Evolutionary conservation across 2,888 invertebrate species (phyloP), one percentile per base, ranked within the genome.

Genomic region (Carcina quercana): DNA sequence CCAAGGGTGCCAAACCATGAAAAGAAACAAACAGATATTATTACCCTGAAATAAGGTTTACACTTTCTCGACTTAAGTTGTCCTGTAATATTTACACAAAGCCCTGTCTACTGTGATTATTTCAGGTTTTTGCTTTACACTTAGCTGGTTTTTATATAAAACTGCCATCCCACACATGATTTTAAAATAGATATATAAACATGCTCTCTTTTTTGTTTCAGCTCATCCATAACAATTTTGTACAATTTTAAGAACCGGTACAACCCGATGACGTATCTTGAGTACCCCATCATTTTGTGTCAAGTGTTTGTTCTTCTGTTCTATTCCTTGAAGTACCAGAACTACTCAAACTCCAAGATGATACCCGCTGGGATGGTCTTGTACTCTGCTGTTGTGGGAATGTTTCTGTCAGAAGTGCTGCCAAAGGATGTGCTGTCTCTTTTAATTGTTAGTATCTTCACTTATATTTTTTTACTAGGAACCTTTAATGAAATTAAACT

Each of bases 231-330:
- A 42, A 92, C 91, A 86, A 87, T 91, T 33, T 87, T 92, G 14
- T 95, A 95, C 70, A 95, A 94, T 65, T 92, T 86, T 48, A 86
- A 87, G 15, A 92, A 91, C 59, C 85, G 85, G 7, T 94, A 95
- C 62, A 86, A 90, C 7, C 46, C 92, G 6, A 74, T 93, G 43
- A 91, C 93, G 0, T 95, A 94, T 53, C 69, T 95, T 86, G 95
- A 95, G 59, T 95, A 95, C 66, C 93, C 94, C 0, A 88, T 94
- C 25, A 88, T 95, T 43, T 67, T 95, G 35, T 30, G 89, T 2
- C 94, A 95, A 79, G 89, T 94, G 51, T 88, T 91, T 42, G 74
- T 92, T 5, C 72, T 95, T 39, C 86, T 94, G 44, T 90, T 86
- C 56, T 86, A 90, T 32, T 91, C 91, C 2, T 69, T 94, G 34